Percentiles rank a stretch among this genome's conserved stretches.
Evolutionary conservation across 2,888 invertebrate genomes (phyloP).

Genomic region (Watsonalla cultraria): DNA sequence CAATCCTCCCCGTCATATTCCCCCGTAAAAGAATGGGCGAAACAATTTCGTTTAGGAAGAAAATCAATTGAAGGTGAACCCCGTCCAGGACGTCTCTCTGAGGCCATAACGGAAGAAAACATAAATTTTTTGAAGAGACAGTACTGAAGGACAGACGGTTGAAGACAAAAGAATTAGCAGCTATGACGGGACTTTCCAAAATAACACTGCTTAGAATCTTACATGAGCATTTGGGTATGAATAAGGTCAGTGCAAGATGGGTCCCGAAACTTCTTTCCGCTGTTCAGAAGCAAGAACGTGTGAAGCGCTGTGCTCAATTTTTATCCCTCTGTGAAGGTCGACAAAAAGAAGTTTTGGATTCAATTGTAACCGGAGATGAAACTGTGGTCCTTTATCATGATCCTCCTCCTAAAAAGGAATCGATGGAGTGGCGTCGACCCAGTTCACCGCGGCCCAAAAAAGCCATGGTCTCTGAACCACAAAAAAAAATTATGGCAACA

Average conservation of each 20-base stretch:
- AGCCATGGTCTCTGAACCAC: constrained; percentile 16
- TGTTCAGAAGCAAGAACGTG: constrained; percentile 17
- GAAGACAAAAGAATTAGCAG: no score
- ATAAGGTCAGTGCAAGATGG: constrained; percentile 27
- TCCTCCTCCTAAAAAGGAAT: constrained; percentile 22
- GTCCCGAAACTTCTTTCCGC: constrained; percentile 27
- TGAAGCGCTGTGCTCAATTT: constrained; percentile 12
- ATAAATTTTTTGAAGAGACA: no score
- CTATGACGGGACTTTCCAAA: no score
- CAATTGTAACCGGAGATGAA: constrained; percentile 18
- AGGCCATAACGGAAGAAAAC: no score
- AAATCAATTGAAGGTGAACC: no score
- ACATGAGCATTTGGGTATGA: constrained; percentile 19
- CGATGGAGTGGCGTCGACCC: constrained; percentile 22
- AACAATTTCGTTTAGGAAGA: no score
- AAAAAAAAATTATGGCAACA: constrained; percentile 66
- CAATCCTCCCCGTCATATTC: no score
- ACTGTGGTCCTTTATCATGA: constrained; percentile 25
- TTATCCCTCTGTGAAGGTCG: constrained; percentile 12
- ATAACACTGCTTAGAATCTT: no score
- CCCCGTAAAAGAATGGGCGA: no score
- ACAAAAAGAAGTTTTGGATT: constrained; percentile 6
- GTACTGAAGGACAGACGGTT: no score
- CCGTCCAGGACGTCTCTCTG: no score
- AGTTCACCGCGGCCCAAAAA: constrained; percentile 17